Base-by-base conservation (phyloP, 2,888 invertebrate genomes). In the Enchytraeus crypticus region DNA sequence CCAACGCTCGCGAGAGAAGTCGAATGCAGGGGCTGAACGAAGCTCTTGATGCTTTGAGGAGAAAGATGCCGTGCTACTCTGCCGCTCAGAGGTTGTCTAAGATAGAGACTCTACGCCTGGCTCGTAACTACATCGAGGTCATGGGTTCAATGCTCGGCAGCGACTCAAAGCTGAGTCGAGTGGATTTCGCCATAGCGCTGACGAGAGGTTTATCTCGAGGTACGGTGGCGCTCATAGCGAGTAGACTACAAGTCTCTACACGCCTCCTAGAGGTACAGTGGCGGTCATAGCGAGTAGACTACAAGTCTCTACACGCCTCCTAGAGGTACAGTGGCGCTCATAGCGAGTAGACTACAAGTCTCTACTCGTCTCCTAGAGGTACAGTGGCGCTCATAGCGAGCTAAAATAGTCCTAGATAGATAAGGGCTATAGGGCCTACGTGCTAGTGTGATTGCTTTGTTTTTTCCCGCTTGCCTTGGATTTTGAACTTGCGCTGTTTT, bases 241-340 rank as follows among this genome's bases (percentile, higher is more conserved):
- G 43, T 14, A 21, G 23, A 4, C 38, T 55, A 33, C 38, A 55
- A 3, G 49, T 49, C 49, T 14, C 27, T 49, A 26, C 49, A 18
- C 23, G 49, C 57, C 73, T 74, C 1, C 55, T 11, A 18, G 23
- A 5, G 29, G 23, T 38, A 43, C 43, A n/a, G 38, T 55, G 3
- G 38, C 2, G 3, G 3, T 55, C 23, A 38, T 55, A 2, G 55
- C 55, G 23, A 43, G 43, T 14, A 21, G 23, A 4, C 38, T 55
- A 33, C 38, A 55, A 3, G 49, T 49, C 49, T 14, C 27, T 49
- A 26, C 49, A 18, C 23, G 49, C 57, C 73, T 74, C 1, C 55
- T 11, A 18, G 23, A 5, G 29, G 23, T 38, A 43, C 43, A n/a
- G 38, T 55, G 3, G 38, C 2, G 3, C 11, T 55, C 23, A 38